Base-by-base conservation (phyloP, 2,113 vertebrate genomes). In the Tylochromis polylepis region DNA sequence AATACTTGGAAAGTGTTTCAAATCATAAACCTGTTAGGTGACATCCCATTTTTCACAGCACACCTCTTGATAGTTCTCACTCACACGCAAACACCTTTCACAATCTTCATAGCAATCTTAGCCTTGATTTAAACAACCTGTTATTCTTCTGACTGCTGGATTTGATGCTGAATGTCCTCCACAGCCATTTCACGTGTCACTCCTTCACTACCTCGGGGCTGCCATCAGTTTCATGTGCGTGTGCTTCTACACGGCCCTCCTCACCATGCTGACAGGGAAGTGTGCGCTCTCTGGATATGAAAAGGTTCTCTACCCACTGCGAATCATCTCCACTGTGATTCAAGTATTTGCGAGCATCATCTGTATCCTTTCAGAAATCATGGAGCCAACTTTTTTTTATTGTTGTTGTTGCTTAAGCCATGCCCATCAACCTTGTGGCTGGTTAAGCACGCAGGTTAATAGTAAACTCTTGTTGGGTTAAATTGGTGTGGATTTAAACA, bases 161-260 rank as follows among this genome's bases (percentile, higher is more conserved):
- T 60, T 20, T 77, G 8, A 56, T 86, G 8, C 4, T 41, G 9
- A n/a, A 27, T 79, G 27, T 79, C 38, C 31, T 49, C 86, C 84
- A 31, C 89, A 97, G 96, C 94, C 95, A 2, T 18, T 8, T 6
- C 82, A 94, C 82, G 81, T 97, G 75, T 0, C 65, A 3, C 43
- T 96, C 60, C 88, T 92, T 36, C 96, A 97, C 93, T 93, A 95
- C 85, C n/a, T 96, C 7, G 96, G 96, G 51, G 96, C 96, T 15
- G 96, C 95, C 16, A 9, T 96, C 70, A 96, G 96, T 83, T 97
- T 97, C 88, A 18, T 86, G 6, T 95, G 94, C 51, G 51, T 95
- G 88, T 97, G 96, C 87, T 95, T 95, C 92, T 97, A 96, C 92
- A 89, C 83, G 0, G 8, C 88, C 12, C 86, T 97, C 65, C 94